Evolutionary conservation across 2,888 invertebrate genomes (phyloP).

Genomic region (Ephialtes manifestator): DNA sequence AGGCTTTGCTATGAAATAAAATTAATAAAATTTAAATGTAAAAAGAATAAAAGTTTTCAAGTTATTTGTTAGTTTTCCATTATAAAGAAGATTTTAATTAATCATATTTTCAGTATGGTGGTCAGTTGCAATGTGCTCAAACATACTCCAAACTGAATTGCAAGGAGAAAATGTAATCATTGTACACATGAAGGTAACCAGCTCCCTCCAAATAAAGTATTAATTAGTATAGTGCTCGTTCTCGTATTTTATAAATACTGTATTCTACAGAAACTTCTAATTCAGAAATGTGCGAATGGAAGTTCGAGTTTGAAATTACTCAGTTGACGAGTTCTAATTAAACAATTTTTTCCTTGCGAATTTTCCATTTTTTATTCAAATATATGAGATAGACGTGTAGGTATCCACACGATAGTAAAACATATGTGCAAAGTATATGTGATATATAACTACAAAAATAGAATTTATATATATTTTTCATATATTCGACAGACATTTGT

Average conservation of each 20-base stretch:
- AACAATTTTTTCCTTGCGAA: slow-evolving; percentile 11
- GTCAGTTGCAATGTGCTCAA: neutral
- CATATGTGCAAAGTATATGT: too few species aligned
- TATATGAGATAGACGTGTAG: neutral
- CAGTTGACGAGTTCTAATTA: slow-evolving; percentile 38
- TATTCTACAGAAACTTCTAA: neutral
- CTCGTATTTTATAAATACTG: neutral
- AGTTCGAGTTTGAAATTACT: neutral
- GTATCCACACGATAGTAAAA: too few species aligned
- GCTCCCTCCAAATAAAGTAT: neutral
- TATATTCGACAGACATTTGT: too few species aligned
- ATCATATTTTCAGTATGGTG: too few species aligned
- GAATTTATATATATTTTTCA: too few species aligned
- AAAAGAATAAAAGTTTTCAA: too few species aligned
- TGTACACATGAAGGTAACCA: neutral
- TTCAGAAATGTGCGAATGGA: neutral
- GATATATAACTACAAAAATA: too few species aligned
- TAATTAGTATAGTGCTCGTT: neutral
- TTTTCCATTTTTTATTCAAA: slow-evolving; percentile 19
- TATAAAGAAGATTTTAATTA: too few species aligned
- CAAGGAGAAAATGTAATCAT: neutral
- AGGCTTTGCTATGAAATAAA: too few species aligned
- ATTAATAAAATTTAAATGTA: too few species aligned
- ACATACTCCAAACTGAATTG: neutral
- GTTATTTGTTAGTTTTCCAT: too few species aligned